phyloP scores from a whole-genome alignment of 2,888 invertebrate species.

The Mimachlamys varia region DNA sequence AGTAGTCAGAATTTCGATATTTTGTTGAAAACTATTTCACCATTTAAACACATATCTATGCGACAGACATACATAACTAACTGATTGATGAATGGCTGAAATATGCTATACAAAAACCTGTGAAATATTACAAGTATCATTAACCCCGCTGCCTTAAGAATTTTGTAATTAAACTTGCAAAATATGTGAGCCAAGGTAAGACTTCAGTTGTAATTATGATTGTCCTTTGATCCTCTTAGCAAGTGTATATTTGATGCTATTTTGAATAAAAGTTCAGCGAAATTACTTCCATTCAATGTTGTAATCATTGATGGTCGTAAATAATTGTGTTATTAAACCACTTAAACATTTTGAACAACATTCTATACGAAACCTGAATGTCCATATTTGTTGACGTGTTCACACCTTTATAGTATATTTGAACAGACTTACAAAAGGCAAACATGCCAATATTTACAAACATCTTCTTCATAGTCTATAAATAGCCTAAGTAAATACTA shows the following conservation, averaged over 20 bases:
- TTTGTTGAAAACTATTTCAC: too few species aligned
- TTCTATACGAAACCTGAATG: background rate
- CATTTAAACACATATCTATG: too few species aligned
- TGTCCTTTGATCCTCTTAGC: background rate
- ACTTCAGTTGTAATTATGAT: too few species aligned
- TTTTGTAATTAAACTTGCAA: too few species aligned
- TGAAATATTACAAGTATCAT: background rate
- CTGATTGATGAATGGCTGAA: too few species aligned
- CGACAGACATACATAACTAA: too few species aligned
- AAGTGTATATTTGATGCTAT: background rate
- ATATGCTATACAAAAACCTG: background rate
- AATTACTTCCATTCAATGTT: background rate
- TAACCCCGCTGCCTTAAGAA: background rate
- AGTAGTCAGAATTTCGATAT: too few species aligned
- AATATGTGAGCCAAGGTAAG: too few species aligned
- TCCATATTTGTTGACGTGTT: background rate
- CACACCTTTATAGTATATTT: background rate
- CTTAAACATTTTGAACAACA: background rate
- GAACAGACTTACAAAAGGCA: conserved; percentile 10
- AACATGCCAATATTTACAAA: conserved; percentile 20
- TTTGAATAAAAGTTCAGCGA: background rate
- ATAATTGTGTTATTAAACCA: background rate
- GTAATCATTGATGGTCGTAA: background rate
- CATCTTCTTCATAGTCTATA: conserved; percentile 10
- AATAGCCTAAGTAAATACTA: background rate